Evolutionary conservation across 2,888 invertebrate genomes (phyloP), one percentile per base, ranked within the genome.

Genomic region (Caradrina clavipalpis): DNA sequence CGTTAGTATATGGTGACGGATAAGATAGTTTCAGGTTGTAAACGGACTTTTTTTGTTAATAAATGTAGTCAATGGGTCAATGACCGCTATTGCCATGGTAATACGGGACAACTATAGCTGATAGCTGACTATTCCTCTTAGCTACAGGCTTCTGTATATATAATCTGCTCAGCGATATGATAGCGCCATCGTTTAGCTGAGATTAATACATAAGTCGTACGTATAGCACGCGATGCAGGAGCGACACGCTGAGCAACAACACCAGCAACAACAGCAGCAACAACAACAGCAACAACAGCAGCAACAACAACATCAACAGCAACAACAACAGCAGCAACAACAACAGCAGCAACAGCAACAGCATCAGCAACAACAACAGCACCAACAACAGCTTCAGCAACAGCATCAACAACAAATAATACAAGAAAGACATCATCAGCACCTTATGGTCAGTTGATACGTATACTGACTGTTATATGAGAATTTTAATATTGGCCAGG

Each of bases 371-470:
- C 74, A 74, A 0, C 73, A 73, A 0, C 73, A 67, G 0, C 73
- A 71, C 0, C 74, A 75, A 5, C 81, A 84, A 6, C 85, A 85
- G 11, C 85, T 78, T 0, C 77, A 76, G 31, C 76, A 76, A 31
- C 89, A 89, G 10, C 92, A 90, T 5, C 90, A 90, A 0, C 87
- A 89, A 26, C 88, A 89, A 35, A 78, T 86, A 69, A 73, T 88
- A 81, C 92, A 92, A 73, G 92, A 91, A 45, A 82, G 90, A 71
- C 93, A 92, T 50, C 90, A 88, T 69, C 60, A 88, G 63, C 89
- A 88, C 56, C 88, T 87, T 63, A 90, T 90, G 86, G 88, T 88
- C 42, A 73, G 80, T 73, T 63, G 0, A 39, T 49, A 49, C 10
- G 11, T 62, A 42, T 47, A 45, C 64, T 71, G 72, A 45, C 71